Conservation (phyloP, 1,140 invertebrate genomes). For the Holcopasites calliopsidis region DNA sequence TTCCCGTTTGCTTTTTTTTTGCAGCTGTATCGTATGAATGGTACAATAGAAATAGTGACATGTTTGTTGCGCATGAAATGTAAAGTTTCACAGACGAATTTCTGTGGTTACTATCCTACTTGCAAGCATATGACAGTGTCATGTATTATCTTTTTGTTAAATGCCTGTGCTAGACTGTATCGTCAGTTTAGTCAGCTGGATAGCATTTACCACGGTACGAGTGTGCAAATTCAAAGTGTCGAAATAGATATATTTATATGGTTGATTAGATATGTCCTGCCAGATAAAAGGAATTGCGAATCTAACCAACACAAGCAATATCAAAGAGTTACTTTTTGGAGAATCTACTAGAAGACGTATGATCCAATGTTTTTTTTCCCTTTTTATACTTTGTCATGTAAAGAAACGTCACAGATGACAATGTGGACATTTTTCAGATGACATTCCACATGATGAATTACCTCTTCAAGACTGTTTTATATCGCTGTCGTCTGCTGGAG, state of each 20-base stretch:
- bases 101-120: constrained; percentile 35
- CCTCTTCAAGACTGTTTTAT: constrained; percentile 72
- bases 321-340: constrained; percentile 69
- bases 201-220: background rate
- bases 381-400: constrained; percentile 84
- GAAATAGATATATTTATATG: constrained; percentile 9
- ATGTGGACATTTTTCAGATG: constrained; percentile 83
- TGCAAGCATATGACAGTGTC: constrained; percentile 13
- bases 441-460: constrained; percentile 70
- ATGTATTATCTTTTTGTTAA: constrained; percentile 11
- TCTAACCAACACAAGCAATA: constrained; percentile 82
- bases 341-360: constrained; percentile 62
- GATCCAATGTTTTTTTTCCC: too few relatives aligned
- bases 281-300: constrained; percentile 85
- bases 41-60: background rate
- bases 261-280: constrained; percentile 81
- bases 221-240: background rate
- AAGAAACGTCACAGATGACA: background rate
- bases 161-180: background rate
- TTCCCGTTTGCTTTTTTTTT: background rate
- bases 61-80: background rate
- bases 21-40: background rate
- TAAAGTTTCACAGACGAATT: constrained; percentile 9
- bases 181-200: background rate
- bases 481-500: constrained; percentile 73